These are phyloP conservation scores for Urocitellus parryii DNA, from an alignment of 2,113 vertebrate species.

Conservation along the genomic window DNA sequence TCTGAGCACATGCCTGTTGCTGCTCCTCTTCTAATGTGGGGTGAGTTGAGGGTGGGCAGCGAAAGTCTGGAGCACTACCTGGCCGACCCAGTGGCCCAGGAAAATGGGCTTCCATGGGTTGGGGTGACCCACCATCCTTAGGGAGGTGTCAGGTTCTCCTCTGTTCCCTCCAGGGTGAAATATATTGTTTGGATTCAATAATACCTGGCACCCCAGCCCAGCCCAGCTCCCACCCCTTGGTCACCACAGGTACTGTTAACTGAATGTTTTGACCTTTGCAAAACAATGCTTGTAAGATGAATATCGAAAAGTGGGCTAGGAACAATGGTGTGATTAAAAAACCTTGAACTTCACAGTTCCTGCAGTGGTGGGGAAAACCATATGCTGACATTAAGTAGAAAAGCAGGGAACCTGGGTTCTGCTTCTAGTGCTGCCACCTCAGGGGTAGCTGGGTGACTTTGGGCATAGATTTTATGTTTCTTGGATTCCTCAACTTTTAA, in stretches of 20 bases:
- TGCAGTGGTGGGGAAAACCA: not conserved
- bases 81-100: not conserved
- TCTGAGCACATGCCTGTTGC: not conserved
- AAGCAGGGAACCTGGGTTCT: not conserved
- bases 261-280: slow-evolving; percentile 15
- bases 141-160: not conserved
- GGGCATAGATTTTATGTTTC: not conserved
- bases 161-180: not conserved
- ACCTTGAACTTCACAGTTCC: not conserved
- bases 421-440: not conserved
- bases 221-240: not conserved
- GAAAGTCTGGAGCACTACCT: not conserved
- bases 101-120: not conserved
- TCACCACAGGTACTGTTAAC: not conserved
- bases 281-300: slow-evolving; percentile 42
- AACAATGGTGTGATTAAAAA: not conserved
- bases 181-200: not conserved
- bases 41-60: not conserved
- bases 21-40: too few relatives aligned
- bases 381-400: too few relatives aligned
- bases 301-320: not conserved
- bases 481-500: not conserved
- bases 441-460: not conserved
- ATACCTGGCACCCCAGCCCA: not conserved
- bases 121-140: not conserved